Conservation (phyloP, 2,888 invertebrate species). For the Cosmia trapezina region DNA sequence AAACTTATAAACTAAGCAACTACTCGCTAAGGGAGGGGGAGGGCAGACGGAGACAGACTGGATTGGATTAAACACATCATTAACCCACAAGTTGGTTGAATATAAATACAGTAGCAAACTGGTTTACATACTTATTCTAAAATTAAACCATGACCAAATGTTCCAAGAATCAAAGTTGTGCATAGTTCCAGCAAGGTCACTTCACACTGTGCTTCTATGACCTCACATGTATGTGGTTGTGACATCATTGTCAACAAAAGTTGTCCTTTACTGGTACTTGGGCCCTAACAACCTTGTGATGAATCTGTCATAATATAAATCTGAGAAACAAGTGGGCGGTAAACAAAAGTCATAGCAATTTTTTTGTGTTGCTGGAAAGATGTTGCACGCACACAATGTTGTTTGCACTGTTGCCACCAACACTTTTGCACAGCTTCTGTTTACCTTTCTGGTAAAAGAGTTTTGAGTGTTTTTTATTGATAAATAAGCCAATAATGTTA, state of each 20-base stretch:
- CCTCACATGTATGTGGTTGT: constrained; percentile 66
- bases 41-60: too few relatives aligned
- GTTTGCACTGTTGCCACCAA: background rate
- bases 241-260: constrained; percentile 67
- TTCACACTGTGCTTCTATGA: constrained; percentile 61
- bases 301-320: constrained; percentile 19
- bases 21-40: too few relatives aligned
- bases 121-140: constrained; percentile 25
- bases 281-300: constrained; percentile 51
- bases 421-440: background rate
- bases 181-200: constrained; percentile 57
- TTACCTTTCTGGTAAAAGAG: background rate
- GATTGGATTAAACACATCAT: too few relatives aligned
- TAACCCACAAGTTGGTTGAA: background rate
- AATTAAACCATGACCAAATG: constrained; percentile 42
- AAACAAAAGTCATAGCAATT: background rate
- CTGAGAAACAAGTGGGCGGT: background rate
- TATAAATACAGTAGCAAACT: constrained; percentile 1
- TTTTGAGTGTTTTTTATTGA: background rate
- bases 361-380: background rate
- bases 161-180: constrained; percentile 35
- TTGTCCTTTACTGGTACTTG: constrained; percentile 52
- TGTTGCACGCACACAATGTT: background rate
- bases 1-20: too few relatives aligned
- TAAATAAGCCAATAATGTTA: background rate